phyloP scores from a whole-genome alignment of 2,797 vertebrate species.

The Trichosurus vulpecula region DNA sequence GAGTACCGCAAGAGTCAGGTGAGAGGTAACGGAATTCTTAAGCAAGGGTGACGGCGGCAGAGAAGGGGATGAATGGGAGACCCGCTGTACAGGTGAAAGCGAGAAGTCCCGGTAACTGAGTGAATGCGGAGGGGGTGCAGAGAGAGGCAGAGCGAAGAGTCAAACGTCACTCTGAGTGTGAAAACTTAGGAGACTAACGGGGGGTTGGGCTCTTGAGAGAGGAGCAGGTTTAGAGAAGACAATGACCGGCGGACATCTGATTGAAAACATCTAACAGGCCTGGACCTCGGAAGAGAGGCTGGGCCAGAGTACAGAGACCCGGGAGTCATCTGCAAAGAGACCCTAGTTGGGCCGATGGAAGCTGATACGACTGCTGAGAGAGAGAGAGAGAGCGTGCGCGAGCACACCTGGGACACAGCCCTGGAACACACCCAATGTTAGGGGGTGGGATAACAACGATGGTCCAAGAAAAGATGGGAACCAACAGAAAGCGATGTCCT shows the following conservation, averaged over 20 bases:
- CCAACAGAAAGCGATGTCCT: neutral
- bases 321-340: neutral
- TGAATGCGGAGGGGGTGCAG: neutral
- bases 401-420: neutral
- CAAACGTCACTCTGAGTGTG: neutral
- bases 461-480: neutral
- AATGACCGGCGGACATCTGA: neutral
- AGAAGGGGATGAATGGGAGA: neutral
- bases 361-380: neutral
- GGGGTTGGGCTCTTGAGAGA: neutral
- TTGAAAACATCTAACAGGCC: neutral
- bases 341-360: neutral
- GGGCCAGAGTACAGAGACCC: too few relatives aligned
- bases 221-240: neutral
- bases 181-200: neutral
- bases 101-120: neutral
- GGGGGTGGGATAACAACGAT: neutral
- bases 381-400: too few relatives aligned
- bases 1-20: neutral
- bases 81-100: neutral
- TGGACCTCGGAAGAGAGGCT: too few relatives aligned
- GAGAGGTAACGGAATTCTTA: neutral
- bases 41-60: neutral
- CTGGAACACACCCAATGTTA: neutral
- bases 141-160: neutral